Conservation (phyloP, 1,140 invertebrate species). For the Lineus longissimus region DNA sequence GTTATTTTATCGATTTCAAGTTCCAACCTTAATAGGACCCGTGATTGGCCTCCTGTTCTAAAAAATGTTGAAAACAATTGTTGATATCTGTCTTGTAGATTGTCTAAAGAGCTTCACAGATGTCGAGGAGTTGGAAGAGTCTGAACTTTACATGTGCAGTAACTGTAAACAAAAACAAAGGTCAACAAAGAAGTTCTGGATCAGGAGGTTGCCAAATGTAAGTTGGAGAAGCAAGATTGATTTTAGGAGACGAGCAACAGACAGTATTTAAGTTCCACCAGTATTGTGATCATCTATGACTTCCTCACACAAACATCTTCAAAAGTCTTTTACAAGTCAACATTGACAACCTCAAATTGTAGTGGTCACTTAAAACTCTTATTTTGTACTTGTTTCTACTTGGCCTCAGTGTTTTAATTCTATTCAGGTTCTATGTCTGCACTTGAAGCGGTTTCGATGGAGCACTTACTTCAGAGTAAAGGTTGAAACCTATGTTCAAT, state of each 20-base stretch:
- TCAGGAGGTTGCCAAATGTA: constrained; percentile 75
- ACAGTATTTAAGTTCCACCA: no score
- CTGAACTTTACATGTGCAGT: constrained; percentile 77
- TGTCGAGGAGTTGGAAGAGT: constrained; percentile 77
- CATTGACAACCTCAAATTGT: no score
- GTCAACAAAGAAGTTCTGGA: constrained; percentile 83
- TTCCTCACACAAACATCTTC: no score
- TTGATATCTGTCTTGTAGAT: constrained; percentile 56
- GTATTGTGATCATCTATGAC: no score
- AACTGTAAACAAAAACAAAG: constrained; percentile 76
- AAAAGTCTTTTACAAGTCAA: no score
- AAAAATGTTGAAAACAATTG: no score
- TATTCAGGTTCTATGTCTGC: constrained; percentile 72
- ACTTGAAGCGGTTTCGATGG: constrained; percentile 82
- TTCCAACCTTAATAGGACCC: no score
- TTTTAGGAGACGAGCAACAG: no score
- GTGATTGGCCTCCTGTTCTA: no score
- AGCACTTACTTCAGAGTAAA: constrained; percentile 75
- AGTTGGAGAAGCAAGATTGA: constrained; percentile 40
- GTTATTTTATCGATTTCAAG: no score
- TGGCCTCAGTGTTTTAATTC: background rate
- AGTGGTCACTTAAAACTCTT: no score
- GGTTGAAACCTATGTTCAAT: constrained; percentile 74
- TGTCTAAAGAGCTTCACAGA: constrained; percentile 75
- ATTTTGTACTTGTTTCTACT: no score